Conservation (phyloP, 2,888 invertebrate species). For the Platycnemis pennipes region DNA sequence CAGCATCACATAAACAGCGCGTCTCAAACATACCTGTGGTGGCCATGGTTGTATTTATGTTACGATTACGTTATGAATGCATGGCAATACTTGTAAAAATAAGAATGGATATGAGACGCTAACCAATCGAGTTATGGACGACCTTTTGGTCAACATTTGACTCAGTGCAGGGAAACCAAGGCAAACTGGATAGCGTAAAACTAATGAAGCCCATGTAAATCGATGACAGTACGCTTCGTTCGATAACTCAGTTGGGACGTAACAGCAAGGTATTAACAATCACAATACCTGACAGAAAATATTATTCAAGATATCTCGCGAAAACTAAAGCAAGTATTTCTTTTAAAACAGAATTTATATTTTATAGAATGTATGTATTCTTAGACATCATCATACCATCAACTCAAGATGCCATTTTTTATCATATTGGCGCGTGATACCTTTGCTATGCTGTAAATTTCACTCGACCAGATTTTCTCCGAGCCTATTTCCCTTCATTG, state of each 20-base stretch:
- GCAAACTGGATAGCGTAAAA: background rate
- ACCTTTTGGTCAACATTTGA: too few species aligned
- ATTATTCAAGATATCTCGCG: background rate
- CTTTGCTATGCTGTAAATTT: background rate
- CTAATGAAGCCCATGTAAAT: background rate
- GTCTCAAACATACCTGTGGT: too few species aligned
- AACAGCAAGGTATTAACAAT: background rate
- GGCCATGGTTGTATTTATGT: too few species aligned
- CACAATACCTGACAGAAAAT: background rate
- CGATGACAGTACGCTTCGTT: background rate
- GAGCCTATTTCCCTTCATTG: background rate
- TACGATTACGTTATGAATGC: too few species aligned
- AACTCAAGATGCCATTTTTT: background rate
- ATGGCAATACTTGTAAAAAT: too few species aligned
- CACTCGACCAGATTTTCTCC: background rate
- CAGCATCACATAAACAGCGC: too few species aligned
- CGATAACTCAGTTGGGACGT: background rate
- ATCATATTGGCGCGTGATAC: background rate
- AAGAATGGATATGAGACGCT: too few species aligned
- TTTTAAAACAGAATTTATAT: background rate
- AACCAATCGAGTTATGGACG: too few species aligned
- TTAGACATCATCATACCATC: background rate
- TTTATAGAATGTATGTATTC: background rate
- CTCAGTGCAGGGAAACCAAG: background rate
- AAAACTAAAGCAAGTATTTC: background rate